These are phyloP conservation scores for Tragopan temminckii DNA, from an alignment of 2,797 vertebrate species.

Conservation along the genomic window DNA sequence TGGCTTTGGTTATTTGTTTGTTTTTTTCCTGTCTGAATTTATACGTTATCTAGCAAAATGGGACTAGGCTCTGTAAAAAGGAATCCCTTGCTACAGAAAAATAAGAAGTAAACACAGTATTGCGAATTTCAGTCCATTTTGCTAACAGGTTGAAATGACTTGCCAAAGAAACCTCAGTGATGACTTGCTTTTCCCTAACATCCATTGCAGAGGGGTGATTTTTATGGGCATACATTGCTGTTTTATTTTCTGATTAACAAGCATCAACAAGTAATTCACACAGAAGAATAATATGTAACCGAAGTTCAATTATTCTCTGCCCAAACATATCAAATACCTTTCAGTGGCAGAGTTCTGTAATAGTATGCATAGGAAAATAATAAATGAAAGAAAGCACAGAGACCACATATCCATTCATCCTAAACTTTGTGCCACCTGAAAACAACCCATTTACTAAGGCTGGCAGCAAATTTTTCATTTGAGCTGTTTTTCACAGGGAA, in stretches of 20 bases:
- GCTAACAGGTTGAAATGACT: background rate
- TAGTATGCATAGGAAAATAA: constrained; percentile 11
- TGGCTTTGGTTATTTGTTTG: background rate
- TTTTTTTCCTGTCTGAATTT: background rate
- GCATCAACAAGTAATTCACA: background rate
- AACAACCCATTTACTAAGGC: constrained; percentile 18
- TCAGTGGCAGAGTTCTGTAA: background rate
- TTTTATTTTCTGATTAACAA: constrained; percentile 12
- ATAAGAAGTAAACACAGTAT: background rate
- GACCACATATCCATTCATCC: constrained; percentile 16
- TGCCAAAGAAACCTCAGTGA: fast-evolving
- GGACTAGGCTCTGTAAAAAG: background rate
- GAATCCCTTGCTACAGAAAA: background rate
- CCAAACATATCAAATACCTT: background rate
- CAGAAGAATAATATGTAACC: background rate
- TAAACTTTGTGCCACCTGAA: background rate
- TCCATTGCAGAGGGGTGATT: background rate
- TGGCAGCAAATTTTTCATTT: constrained; percentile 1
- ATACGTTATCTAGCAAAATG: background rate
- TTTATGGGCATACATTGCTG: background rate
- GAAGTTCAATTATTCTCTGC: constrained; percentile 8
- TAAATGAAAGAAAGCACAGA: background rate
- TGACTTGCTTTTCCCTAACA: background rate
- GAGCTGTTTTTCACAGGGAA: background rate
- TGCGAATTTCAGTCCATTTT: background rate